Evolutionary conservation across 2,113 vertebrate genomes (phyloP), one percentile per base, ranked within the genome.

Genomic region (Meles meles): DNA sequence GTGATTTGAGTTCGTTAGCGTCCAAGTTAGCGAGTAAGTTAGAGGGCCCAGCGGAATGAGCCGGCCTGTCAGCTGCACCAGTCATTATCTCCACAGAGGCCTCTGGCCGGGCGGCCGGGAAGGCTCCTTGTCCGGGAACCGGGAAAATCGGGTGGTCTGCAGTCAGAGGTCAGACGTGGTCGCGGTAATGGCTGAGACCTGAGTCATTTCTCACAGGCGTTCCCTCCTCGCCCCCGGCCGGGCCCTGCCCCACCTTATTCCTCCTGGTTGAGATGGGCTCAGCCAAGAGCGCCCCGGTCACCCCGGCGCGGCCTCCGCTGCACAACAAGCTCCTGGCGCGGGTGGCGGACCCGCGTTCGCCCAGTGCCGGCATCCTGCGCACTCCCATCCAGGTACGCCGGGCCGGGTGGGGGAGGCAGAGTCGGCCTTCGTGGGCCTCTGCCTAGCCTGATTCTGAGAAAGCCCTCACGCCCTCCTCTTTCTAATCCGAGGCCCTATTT

Each of bases 311-410:
- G 15, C 99, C 99, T 57, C 98, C 98, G 14, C 96, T 65, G 2
- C 82, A 69, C 25, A 99, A 99, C 94, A 97, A 82, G 6, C 98
- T 97, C 39, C 80, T 99, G 49, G 92, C 97, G 1, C 98, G 98
- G 1, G 98, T 99, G 21, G 90, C 97, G 0, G 99, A 99, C 86
- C 99, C 99, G 12, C 99, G 99, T 17, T 99, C 99, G 20, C 99
- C 99, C 0, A 99, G 99, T 8, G 94, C 97, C 0, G 99, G 97
- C 4, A 98, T 99, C 63, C 95, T 98, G 77, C 99, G 99, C 63
- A 99, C 99, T 11, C 99, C 99, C 12, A 99, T 99, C 39, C 98
- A 99, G 99, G 99, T 99, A 98, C 11, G n/a, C 34, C 15, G 71
- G 72, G 81, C 3, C 14, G 27, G 2, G 9, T 0, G 4, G 76